Conservation (phyloP, 2,797 vertebrate genomes). For the Notolepis coatsorum region DNA sequence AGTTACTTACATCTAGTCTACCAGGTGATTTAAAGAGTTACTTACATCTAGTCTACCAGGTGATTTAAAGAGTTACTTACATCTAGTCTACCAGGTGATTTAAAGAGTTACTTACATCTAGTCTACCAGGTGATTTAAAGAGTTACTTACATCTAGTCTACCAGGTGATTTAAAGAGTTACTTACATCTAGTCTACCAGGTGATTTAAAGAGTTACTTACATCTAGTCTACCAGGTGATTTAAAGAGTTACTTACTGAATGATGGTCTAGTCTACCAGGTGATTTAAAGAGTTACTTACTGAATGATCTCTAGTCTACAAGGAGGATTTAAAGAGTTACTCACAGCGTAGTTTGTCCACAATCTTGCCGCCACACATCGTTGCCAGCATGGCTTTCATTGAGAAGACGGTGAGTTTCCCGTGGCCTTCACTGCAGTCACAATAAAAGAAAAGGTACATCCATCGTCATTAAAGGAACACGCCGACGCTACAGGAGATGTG, state of each 20-base stretch:
- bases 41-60: conserved; percentile 38
- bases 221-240: background rate
- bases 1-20: conserved; percentile 44
- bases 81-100: background rate
- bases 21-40: conserved; percentile 27
- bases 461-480: too few relatives aligned
- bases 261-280: background rate
- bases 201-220: conserved; percentile 49
- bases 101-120: conserved; percentile 52
- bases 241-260: conserved; percentile 25
- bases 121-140: conserved; percentile 2
- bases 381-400: conserved; percentile 95
- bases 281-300: conserved; percentile 29
- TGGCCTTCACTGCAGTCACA: conserved; percentile 90
- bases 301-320: background rate
- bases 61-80: conserved; percentile 49
- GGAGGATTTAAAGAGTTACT: conserved; percentile 80
- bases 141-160: conserved; percentile 44
- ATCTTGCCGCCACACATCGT: conserved; percentile 98
- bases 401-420: conserved; percentile 96
- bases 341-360: conserved; percentile 96
- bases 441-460: background rate
- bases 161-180: conserved; percentile 27
- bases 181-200: conserved; percentile 38
- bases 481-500: too few relatives aligned